Evolutionary conservation across 1,140 invertebrate genomes (phyloP).

Genomic region (Pinna nobilis): DNA sequence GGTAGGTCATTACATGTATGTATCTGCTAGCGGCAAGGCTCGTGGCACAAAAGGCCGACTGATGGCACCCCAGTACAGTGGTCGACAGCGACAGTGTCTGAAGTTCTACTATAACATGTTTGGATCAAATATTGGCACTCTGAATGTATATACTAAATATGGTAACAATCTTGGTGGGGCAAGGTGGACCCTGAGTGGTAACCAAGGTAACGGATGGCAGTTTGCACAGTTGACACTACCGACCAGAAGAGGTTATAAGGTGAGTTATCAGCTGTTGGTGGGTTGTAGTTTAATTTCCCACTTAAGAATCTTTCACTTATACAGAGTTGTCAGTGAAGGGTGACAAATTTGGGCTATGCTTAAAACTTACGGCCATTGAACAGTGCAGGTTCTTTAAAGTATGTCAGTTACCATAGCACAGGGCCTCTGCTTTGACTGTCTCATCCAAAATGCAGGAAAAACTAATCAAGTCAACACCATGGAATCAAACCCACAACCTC

Average conservation of each 20-base stretch:
- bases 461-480: too few species aligned
- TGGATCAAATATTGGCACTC: conserved; percentile 53
- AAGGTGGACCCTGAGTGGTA: conserved; percentile 56
- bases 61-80: conserved; percentile 56
- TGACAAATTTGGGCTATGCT: neutral
- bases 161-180: conserved; percentile 34
- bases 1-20: conserved; percentile 66
- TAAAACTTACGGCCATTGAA: too few species aligned
- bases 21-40: conserved; percentile 44
- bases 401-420: neutral
- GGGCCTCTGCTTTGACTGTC: neutral
- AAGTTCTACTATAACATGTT: conserved; percentile 71
- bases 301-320: too few species aligned
- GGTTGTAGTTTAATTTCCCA: too few species aligned
- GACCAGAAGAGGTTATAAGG: conserved; percentile 21
- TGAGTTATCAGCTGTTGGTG: too few species aligned
- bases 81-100: conserved; percentile 65
- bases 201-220: conserved; percentile 63
- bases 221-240: conserved; percentile 58
- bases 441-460: neutral
- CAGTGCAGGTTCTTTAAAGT: neutral
- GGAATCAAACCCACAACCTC: too few species aligned
- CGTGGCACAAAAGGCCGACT: conserved; percentile 59
- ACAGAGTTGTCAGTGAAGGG: too few species aligned
- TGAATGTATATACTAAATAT: conserved; percentile 57